These are phyloP conservation scores for Ophthalmolycus amberensis DNA, from an alignment of 2,113 vertebrate species.

Conservation along the genomic window DNA sequence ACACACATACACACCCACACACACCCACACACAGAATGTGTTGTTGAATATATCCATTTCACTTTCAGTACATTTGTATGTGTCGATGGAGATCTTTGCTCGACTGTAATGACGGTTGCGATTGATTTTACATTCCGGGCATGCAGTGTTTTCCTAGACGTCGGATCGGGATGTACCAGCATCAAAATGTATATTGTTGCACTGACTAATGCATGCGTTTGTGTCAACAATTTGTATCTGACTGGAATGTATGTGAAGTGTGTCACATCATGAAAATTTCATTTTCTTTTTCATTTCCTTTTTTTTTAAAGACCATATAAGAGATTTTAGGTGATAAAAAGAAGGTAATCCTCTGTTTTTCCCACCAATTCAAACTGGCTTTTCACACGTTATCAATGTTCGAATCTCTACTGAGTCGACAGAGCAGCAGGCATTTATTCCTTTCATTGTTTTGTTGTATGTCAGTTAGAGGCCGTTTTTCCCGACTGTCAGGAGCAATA, in stretches of 20 bases:
- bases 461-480: constrained; percentile 13
- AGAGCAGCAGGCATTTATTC: constrained; percentile 18
- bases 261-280: neutral
- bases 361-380: neutral
- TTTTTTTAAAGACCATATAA: neutral
- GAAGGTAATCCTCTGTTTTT: neutral
- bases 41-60: constrained; percentile 71
- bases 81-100: constrained; percentile 62
- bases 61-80: constrained; percentile 67
- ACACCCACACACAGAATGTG: constrained; percentile 49
- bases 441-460: constrained; percentile 36
- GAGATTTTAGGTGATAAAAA: neutral
- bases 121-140: constrained; percentile 76
- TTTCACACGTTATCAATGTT: constrained; percentile 1
- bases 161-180: constrained; percentile 49
- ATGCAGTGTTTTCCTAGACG: constrained; percentile 63
- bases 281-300: neutral
- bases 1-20: constrained; percentile 41
- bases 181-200: constrained; percentile 65
- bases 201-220: constrained; percentile 53
- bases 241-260: constrained; percentile 38
- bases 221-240: constrained; percentile 30
- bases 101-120: constrained; percentile 67
- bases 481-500: constrained; percentile 54
- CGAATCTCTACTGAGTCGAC: neutral